Conservation (phyloP, 2,113 vertebrate genomes). For the Pitta sordida region DNA sequence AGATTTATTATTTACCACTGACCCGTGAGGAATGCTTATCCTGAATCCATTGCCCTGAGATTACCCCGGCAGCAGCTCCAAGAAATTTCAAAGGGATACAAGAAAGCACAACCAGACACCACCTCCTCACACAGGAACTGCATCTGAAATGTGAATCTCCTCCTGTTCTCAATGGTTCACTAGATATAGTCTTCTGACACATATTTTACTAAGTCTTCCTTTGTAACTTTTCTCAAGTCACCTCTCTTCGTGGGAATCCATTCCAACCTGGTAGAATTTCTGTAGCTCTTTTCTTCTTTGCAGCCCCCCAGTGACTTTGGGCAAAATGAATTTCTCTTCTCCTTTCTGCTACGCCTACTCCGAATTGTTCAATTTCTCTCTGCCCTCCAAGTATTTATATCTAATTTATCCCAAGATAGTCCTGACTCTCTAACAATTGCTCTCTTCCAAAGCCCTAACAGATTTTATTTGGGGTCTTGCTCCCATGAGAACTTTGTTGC, state of each 20-base stretch:
- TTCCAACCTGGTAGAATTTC: neutral
- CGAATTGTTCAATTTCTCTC: neutral
- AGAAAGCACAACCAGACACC: neutral
- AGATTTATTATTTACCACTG: conserved; percentile 9
- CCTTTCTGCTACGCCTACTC: neutral
- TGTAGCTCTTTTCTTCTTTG: neutral
- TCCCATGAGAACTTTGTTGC: neutral
- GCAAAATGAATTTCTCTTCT: neutral
- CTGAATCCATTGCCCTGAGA: neutral
- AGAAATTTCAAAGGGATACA: neutral
- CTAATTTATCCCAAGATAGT: neutral
- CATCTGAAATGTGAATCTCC: neutral
- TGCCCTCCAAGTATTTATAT: neutral
- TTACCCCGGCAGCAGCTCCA: neutral
- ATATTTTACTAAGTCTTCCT: neutral
- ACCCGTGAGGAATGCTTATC: neutral
- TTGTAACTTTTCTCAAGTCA: neutral
- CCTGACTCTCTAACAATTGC: neutral
- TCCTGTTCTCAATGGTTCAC: neutral
- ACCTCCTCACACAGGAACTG: neutral
- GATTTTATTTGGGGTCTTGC: neutral
- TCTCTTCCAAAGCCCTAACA: neutral
- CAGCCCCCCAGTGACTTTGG: neutral
- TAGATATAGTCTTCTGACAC: neutral
- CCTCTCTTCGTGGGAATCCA: neutral